Evolutionary conservation across 2,888 invertebrate species (phyloP).

Genomic region (Mythimna vitellina): DNA sequence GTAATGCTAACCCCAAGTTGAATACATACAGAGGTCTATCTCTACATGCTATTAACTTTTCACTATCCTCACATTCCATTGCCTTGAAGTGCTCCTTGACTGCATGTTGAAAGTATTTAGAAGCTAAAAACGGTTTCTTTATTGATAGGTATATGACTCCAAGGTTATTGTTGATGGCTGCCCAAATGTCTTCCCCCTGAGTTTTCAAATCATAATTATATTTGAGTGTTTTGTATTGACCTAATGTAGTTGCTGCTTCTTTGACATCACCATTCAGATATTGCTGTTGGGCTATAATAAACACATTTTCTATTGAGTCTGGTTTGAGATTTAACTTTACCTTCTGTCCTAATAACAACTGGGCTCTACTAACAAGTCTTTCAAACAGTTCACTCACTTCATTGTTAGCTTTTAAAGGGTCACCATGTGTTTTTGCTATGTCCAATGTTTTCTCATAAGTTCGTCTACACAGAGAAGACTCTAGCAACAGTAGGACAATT

Average conservation of each 20-base stretch:
- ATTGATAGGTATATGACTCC: constrained; percentile 95
- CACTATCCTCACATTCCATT: constrained; percentile 84
- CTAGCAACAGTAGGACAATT: constrained; percentile 82
- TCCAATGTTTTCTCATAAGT: constrained; percentile 85
- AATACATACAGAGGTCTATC: constrained; percentile 93
- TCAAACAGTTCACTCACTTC: constrained; percentile 82
- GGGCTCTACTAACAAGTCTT: constrained; percentile 83
- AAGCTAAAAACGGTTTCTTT: constrained; percentile 95
- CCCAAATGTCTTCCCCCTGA: constrained; percentile 88
- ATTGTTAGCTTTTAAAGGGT: constrained; percentile 78
- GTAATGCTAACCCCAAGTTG: constrained; percentile 95
- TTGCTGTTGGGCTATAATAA: constrained; percentile 86
- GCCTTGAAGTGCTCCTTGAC: constrained; percentile 92
- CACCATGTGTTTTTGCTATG: constrained; percentile 81
- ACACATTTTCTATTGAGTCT: constrained; percentile 86
- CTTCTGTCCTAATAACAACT: constrained; percentile 80
- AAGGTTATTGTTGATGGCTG: constrained; percentile 94
- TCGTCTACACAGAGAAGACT: constrained; percentile 84
- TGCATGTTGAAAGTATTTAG: constrained; percentile 95
- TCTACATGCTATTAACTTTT: constrained; percentile 82
- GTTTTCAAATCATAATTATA: constrained; percentile 83
- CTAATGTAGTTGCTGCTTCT: constrained; percentile 82
- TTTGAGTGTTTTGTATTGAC: constrained; percentile 81
- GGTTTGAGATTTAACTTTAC: constrained; percentile 77
- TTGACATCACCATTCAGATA: constrained; percentile 85